Evolutionary conservation across 2,888 invertebrate species (phyloP).

Genomic region (Hermodice carunculata): DNA sequence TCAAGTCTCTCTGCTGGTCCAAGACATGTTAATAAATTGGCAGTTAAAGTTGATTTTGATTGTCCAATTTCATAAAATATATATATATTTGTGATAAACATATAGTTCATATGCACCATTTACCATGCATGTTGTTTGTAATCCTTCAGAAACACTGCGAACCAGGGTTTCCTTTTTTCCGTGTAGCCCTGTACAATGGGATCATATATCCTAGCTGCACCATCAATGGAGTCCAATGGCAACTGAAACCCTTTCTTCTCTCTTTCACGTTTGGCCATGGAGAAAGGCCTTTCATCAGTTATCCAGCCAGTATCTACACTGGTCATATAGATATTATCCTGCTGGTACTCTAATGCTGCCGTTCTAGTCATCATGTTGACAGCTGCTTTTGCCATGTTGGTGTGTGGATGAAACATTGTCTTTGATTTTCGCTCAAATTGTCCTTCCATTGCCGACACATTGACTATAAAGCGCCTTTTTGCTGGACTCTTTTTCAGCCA

Average conservation of each 20-base stretch:
- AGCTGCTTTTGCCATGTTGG: constrained; percentile 32
- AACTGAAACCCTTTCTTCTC: constrained; percentile 16
- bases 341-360: constrained; percentile 13
- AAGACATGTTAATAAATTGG: no score
- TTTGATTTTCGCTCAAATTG: constrained; percentile 19
- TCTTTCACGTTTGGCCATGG: constrained; percentile 11
- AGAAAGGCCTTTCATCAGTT: constrained; percentile 26
- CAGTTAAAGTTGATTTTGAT: no score
- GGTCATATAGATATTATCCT: constrained; percentile 21
- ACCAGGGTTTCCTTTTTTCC: neutral
- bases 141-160: constrained; percentile 27
- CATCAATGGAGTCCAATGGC: constrained; percentile 24
- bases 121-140: constrained; percentile 26
- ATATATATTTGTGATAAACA: no score
- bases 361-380: constrained; percentile 32
- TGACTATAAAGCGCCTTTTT: constrained; percentile 19
- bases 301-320: constrained; percentile 31
- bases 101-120: no score
- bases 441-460: constrained; percentile 30
- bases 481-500: constrained; percentile 6
- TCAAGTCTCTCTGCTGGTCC: no score
- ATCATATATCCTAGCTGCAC: constrained; percentile 21
- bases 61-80: no score
- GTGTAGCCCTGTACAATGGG: constrained; percentile 11
- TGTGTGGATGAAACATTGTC: constrained; percentile 27